A percentile compares a stretch with the other conserved stretches of the same genome.
Evolutionary conservation across 2,797 vertebrate species (phyloP).

Genomic region (Melanotaenia boesemani): DNA sequence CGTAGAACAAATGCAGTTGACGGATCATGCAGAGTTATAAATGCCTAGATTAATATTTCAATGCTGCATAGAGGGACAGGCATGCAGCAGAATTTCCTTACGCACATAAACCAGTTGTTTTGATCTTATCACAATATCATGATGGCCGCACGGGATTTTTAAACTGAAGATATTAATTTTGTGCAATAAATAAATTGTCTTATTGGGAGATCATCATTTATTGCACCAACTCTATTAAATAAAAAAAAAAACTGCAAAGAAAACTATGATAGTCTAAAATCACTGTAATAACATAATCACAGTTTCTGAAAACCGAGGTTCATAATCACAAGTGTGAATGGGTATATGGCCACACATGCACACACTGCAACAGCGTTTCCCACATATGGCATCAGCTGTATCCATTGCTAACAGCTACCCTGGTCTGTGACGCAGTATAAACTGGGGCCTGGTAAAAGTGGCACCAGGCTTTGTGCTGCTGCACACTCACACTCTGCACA

Average conservation of each 20-base stretch:
- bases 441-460: constrained; percentile 46
- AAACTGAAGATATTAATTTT: not conserved
- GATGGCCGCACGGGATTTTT: not conserved
- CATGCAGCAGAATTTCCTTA: constrained; percentile 3
- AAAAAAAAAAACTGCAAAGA: not conserved
- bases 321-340: not conserved
- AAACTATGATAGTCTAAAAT: constrained; percentile 3
- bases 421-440: constrained; percentile 66
- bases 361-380: constrained; percentile 9
- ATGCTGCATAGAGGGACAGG: constrained; percentile 4
- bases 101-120: not conserved
- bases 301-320: not conserved
- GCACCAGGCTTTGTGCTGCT: constrained; percentile 42
- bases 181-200: not conserved
- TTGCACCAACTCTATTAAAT: not conserved
- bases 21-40: constrained; percentile 35
- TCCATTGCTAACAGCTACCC: constrained; percentile 46
- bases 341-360: constrained; percentile 4
- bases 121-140: constrained; percentile 7
- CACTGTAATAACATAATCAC: constrained; percentile 28
- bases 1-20: constrained; percentile 25
- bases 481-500: constrained; percentile 27
- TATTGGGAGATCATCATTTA: not conserved
- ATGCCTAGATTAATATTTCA: constrained; percentile 15
- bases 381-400: constrained; percentile 5